Base-by-base conservation (phyloP, 92 coral and sea anemone species). In the Parazoanthus swiftii region DNA sequence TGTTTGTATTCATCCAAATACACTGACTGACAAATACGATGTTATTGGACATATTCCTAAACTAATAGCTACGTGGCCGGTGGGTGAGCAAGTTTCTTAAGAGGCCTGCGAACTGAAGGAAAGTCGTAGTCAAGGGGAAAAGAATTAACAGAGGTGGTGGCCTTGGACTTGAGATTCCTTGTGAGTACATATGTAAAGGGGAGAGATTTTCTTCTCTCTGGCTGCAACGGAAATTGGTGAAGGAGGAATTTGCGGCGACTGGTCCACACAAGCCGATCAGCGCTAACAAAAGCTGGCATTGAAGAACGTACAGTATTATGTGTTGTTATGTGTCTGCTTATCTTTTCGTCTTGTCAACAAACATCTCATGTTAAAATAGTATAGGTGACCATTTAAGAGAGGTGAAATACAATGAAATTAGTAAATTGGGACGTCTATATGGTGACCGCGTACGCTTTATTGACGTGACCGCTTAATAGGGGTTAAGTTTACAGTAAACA, bases 111-210 rank as follows among this genome's bases (percentile, higher is more conserved):
- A 90, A 90, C 86, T 48, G 70, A 56, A 82, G 85, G 29, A 90
- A 90, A 85, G 92, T 86, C 14, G 81, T 89, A 68, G 58, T 90
- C 90, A 90, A 86, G 90, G 92, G 89, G 75, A 90, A 89, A 90
- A 48, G 86, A 48, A 85, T 86, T 50, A 86, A 86, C 92, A 90
- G 90, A 90, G 92, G 89, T 39, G 92, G 88, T 79, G 89, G 90
- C 72, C 74, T 70, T 81, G 90, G 90, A 79, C 90, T 90, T 16
- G 80, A 81, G 77, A 86, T 90, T 81, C 88, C 92, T 50, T 80
- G 92, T 81, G 85, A 81, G 51, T 86, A 74, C 59, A 70, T 80
- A 9, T 80, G 13, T 80, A 18, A 80, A 25, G 84, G 84, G 20
- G 71, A 80, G 3, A 56, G 37, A 80, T 80, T 80, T 80, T 80